Conservation (phyloP, 2,113 vertebrate genomes). For the Coregonus clupeaformis region DNA sequence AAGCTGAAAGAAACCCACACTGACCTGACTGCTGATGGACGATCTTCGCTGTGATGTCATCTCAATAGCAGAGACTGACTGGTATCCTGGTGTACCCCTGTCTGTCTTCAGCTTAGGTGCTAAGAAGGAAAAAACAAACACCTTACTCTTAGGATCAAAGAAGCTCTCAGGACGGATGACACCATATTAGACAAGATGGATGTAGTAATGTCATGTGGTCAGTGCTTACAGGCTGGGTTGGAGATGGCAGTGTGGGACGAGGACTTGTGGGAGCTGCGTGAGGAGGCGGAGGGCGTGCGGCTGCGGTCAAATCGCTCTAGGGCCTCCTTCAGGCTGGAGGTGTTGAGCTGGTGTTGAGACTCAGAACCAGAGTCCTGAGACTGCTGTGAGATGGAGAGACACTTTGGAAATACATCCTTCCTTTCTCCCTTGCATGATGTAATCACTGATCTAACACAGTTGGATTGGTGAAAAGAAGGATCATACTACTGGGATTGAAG, state of each 20-base stretch:
- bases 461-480: too few relatives aligned
- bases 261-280: constrained; percentile 91
- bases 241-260: constrained; percentile 88
- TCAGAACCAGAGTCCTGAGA: constrained; percentile 88
- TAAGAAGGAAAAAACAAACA: constrained; percentile 50
- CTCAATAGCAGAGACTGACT: constrained; percentile 80
- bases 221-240: constrained; percentile 87
- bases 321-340: constrained; percentile 91
- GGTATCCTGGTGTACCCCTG: constrained; percentile 84
- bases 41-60: constrained; percentile 83
- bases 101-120: constrained; percentile 89
- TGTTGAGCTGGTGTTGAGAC: constrained; percentile 90
- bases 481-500: too few relatives aligned
- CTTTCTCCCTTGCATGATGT: too few relatives aligned
- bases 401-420: too few relatives aligned
- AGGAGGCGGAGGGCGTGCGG: constrained; percentile 89
- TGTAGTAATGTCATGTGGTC: background rate
- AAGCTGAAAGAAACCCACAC: background rate
- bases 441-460: too few relatives aligned
- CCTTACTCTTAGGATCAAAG: background rate
- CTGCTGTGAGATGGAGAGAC: background rate
- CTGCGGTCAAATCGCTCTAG: constrained; percentile 91
- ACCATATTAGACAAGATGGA: background rate
- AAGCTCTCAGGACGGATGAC: background rate
- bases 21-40: constrained; percentile 92